Conservation (phyloP, 2,888 invertebrate species). For the Tenthredo mesomela region DNA sequence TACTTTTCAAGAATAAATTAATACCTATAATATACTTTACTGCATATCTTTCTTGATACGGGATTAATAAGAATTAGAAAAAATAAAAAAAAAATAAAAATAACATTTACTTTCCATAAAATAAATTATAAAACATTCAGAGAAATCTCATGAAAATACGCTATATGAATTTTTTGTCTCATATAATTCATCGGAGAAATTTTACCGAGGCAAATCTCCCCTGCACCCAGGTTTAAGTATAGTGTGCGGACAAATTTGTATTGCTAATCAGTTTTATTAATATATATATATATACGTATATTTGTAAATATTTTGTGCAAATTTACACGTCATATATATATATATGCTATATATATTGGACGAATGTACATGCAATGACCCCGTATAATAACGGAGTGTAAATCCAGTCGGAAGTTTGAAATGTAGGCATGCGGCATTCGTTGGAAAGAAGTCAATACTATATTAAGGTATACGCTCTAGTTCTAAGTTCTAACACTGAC, state of each 20-base stretch:
- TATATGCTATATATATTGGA: not conserved
- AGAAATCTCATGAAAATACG: not conserved
- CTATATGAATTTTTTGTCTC: not conserved
- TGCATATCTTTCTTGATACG: not conserved
- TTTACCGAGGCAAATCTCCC: not conserved
- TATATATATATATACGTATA: not conserved
- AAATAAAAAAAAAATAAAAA: not conserved
- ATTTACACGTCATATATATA: not conserved
- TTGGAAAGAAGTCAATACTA: conserved; percentile 2
- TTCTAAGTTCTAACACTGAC: not conserved
- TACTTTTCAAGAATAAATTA: not conserved
- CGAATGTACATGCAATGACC: not conserved
- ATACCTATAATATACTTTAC: not conserved
- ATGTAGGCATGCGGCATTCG: not conserved
- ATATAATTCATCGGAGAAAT: not conserved
- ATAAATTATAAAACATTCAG: not conserved
- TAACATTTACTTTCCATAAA: not conserved
- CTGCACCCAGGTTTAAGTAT: not conserved
- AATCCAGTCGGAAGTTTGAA: not conserved
- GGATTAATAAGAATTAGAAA: not conserved
- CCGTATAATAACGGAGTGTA: not conserved
- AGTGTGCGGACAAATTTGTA: not conserved
- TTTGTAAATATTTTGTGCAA: not conserved
- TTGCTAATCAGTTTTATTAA: not conserved
- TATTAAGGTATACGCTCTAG: conserved; percentile 6